Base-by-base conservation (phyloP, 2,797 vertebrate species). In the Mormyrus hasselquistii region DNA sequence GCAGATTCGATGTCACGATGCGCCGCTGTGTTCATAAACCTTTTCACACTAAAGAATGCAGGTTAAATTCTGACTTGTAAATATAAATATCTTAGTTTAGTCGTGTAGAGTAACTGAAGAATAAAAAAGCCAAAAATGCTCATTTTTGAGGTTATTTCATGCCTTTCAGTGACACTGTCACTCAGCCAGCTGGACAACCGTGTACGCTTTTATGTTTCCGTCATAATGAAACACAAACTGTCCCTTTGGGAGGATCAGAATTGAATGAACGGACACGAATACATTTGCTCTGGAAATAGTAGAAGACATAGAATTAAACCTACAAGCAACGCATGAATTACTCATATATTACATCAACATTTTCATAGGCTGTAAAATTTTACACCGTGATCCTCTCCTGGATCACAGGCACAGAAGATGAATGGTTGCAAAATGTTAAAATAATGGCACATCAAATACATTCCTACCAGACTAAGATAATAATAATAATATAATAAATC, bases 181-280 rank as follows among this genome's bases (percentile, higher is more conserved):
- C 16, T n/a, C 38, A 79, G 73, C 16, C 73, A 79, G 34, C 73
- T 79, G 73, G 34, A 47, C 38, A 79, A 47, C 73, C 41, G 38
- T 47, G 73, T 79, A n/a, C 7, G 19, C 38, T 79, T 79, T 79
- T 79, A 79, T 79, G 38, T 41, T 79, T 79, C 41, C 38, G 73
- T 79, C 82, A 84, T 49, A 52, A 84, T 84, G 82, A 84, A 49
- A 84, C 49, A 47, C 9, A 52, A 84, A 84, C 49, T 84, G 44
- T 52, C 44, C 47, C 82, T 29, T 79, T n/a, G 73, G 73, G 73
- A 79, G 73, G 16, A 41, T 79, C 41, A 79, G 73, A 47, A 79
- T 79, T 47, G 38, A 79, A 47, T 79, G 73, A 79, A 79, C 38
- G 47, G 73, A 79, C 41, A 79, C 38, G 10, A n/a, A 79, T 47